A percentile compares a stretch with the other conserved stretches of the same genome.
Evolutionary conservation across 2,113 vertebrate species (phyloP).

Genomic region (Calypte anna): DNA sequence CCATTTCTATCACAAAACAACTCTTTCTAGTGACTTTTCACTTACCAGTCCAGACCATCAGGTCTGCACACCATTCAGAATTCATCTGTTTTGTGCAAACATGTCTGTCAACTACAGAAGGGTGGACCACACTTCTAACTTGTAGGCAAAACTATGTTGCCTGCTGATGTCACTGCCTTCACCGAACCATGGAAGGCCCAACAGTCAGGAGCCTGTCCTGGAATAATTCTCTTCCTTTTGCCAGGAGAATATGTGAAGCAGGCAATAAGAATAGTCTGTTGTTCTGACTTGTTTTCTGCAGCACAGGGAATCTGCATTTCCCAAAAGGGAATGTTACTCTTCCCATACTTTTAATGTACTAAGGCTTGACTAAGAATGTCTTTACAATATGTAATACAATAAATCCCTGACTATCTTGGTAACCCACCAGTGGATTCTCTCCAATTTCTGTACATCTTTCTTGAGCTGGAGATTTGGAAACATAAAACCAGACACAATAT

Average conservation of each 20-base stretch:
- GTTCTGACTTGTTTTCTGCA: background rate
- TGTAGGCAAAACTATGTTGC: fast-evolving
- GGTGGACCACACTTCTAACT: background rate
- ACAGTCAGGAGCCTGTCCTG: background rate
- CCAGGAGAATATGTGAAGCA: background rate
- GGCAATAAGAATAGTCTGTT: background rate
- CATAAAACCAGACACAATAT: too few species aligned
- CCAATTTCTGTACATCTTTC: background rate
- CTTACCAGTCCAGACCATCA: background rate
- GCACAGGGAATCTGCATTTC: background rate
- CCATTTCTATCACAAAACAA: background rate
- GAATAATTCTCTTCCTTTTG: background rate
- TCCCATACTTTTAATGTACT: background rate
- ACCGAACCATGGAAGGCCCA: background rate
- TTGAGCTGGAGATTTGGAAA: background rate
- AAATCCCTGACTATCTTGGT: background rate
- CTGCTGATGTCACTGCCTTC: background rate
- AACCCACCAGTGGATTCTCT: background rate
- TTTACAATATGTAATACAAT: background rate
- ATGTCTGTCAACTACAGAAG: background rate
- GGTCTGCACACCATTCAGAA: background rate
- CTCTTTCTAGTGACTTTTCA: background rate
- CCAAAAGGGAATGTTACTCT: background rate
- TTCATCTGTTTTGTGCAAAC: background rate
- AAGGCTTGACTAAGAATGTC: background rate